A percentile compares a stretch with the other conserved stretches of the same genome.
These are phyloP conservation scores for Menidia beryllina DNA, from an alignment of 2,113 vertebrate genomes.

Conservation along the genomic window DNA sequence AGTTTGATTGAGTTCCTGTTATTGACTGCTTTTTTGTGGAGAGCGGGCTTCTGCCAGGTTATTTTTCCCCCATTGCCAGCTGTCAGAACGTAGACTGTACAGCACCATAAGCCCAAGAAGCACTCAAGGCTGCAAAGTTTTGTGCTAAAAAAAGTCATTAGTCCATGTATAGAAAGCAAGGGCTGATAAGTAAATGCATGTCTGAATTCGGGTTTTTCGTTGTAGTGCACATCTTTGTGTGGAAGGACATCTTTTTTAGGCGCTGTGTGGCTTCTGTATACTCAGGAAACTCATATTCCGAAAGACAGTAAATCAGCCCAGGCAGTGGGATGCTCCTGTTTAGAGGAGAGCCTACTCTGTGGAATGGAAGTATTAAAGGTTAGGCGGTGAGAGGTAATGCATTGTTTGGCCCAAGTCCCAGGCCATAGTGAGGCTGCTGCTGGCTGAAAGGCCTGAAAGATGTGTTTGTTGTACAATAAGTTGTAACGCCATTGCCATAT, in stretches of 20 bases:
- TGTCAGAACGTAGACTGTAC: slow-evolving; percentile 74
- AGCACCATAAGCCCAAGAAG: slow-evolving; percentile 56
- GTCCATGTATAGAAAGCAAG: slow-evolving; percentile 54
- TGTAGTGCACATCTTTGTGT: neutral
- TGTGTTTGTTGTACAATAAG: slow-evolving; percentile 83
- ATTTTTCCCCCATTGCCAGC: slow-evolving; percentile 66
- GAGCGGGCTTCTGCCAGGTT: slow-evolving; percentile 74
- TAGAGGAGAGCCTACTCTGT: slow-evolving; percentile 56
- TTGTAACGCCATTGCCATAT: slow-evolving; percentile 79
- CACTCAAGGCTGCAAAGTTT: slow-evolving; percentile 45
- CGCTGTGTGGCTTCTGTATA: slow-evolving; percentile 39
- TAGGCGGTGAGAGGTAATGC: slow-evolving; percentile 70
- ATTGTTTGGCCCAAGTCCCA: slow-evolving; percentile 73
- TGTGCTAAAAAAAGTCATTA: slow-evolving; percentile 69
- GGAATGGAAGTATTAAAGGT: slow-evolving; percentile 62
- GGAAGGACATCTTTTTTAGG: slow-evolving; percentile 29
- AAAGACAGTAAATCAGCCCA: slow-evolving; percentile 64
- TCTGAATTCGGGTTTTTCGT: slow-evolving; percentile 35
- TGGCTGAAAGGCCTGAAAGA: slow-evolving; percentile 70
- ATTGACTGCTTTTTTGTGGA: slow-evolving; percentile 84
- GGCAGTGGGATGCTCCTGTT: slow-evolving; percentile 64
- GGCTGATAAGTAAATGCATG: slow-evolving; percentile 63
- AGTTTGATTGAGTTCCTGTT: slow-evolving; percentile 96
- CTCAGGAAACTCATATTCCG: slow-evolving; percentile 42
- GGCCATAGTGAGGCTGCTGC: slow-evolving; percentile 56